Percentiles rank a stretch among this genome's conserved stretches.
Evolutionary conservation across 2,888 invertebrate species (phyloP).

Genomic region (Spialia ferax): DNA sequence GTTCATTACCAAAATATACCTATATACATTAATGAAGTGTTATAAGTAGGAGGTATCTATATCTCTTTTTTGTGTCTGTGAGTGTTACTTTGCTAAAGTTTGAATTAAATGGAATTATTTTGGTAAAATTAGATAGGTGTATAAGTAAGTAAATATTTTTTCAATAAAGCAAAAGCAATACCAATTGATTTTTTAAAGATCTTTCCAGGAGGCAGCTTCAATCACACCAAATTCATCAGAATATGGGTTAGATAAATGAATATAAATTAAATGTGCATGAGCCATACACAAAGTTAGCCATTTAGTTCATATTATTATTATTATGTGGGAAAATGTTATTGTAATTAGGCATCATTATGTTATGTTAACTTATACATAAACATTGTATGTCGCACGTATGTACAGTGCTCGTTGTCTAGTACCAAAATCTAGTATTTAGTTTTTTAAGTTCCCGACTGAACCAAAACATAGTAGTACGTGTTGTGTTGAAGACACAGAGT

Average conservation of each 20-base stretch:
- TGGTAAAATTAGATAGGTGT: too few species aligned
- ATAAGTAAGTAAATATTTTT: too few species aligned
- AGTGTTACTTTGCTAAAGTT: not conserved
- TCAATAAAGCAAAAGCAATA: not conserved
- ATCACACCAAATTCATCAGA: conserved; percentile 15
- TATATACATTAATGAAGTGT: too few species aligned
- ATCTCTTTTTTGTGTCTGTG: too few species aligned
- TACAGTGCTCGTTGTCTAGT: conserved; percentile 67
- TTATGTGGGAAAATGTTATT: conserved; percentile 37
- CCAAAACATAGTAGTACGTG: conserved; percentile 79
- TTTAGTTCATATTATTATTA: conserved; percentile 53
- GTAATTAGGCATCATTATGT: conserved; percentile 17
- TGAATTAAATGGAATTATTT: not conserved
- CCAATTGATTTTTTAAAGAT: too few species aligned
- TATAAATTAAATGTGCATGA: conserved; percentile 62
- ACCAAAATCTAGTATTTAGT: conserved; percentile 82
- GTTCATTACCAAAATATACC: too few species aligned
- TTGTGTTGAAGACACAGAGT: conserved; percentile 79
- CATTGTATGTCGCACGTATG: conserved; percentile 52
- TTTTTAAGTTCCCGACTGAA: conserved; percentile 86
- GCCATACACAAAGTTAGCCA: conserved; percentile 72
- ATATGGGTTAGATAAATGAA: conserved; percentile 43
- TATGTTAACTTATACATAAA: conserved; percentile 34
- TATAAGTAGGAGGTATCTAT: not conserved
- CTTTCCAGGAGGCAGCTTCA: conserved; percentile 6